Conservation (phyloP, 2,888 invertebrate species). For the Lasius platythorax region DNA sequence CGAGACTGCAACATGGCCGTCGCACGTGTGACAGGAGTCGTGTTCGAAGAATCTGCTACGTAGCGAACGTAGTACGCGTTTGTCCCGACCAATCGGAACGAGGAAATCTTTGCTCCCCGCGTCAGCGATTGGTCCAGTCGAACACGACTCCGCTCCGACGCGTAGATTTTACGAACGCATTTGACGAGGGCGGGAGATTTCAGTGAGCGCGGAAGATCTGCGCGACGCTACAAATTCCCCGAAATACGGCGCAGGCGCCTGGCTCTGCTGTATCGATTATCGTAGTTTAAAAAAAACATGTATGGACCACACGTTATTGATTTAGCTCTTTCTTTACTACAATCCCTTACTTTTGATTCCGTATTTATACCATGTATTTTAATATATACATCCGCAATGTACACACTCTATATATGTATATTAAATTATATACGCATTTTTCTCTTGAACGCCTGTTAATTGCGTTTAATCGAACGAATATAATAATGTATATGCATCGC, state of each 20-base stretch:
- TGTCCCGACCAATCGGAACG: background rate
- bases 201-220: conserved; percentile 12
- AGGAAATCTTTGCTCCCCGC: background rate
- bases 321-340: background rate
- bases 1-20: background rate
- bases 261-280: background rate
- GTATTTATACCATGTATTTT: conserved; percentile 14
- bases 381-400: conserved; percentile 8
- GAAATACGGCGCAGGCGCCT: no score
- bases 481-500: no score
- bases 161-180: background rate
- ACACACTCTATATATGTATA: background rate
- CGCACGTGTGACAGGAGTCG: background rate
- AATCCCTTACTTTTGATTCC: background rate
- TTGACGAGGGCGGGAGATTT: conserved; percentile 15
- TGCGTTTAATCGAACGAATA: background rate
- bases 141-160: background rate
- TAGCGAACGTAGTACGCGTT: background rate
- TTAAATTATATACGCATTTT: conserved; percentile 7
- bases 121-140: background rate
- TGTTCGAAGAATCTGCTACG: background rate
- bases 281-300: background rate
- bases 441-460: background rate
- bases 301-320: no score
- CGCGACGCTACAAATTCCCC: background rate